Evolutionary conservation across 1,140 invertebrate genomes (phyloP).

Genomic region (Leptinotarsa undecemlineata): DNA sequence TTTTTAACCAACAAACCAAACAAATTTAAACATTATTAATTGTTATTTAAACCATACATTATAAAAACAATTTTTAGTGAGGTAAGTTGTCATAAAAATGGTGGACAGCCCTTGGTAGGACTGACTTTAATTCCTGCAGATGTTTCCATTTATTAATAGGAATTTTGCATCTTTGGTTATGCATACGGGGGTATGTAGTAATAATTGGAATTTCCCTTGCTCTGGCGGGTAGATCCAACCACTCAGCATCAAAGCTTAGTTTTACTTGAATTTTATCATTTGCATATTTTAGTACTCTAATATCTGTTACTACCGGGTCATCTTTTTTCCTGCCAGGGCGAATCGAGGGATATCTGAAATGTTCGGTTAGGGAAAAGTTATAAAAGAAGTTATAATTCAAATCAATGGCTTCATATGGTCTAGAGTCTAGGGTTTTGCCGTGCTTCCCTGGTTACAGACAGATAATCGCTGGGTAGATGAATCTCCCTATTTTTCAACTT

Average conservation of each 20-base stretch:
- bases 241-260: neutral
- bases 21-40: too few relatives aligned
- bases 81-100: conserved; percentile 2
- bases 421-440: neutral
- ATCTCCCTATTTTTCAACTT: conserved; percentile 27
- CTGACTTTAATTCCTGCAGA: neutral
- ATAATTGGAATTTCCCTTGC: neutral
- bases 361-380: neutral
- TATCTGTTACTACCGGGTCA: neutral
- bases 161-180: neutral
- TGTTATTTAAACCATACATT: too few relatives aligned
- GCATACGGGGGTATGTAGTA: neutral
- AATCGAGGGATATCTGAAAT: conserved; percentile 10
- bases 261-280: neutral
- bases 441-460: conserved; percentile 14
- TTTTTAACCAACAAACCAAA: too few relatives aligned
- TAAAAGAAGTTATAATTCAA: conserved; percentile 5
- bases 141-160: neutral
- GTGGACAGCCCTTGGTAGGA: neutral
- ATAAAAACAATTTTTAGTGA: neutral
- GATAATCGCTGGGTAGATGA: conserved; percentile 25
- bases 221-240: neutral
- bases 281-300: neutral
- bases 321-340: neutral
- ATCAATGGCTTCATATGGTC: neutral